phyloP scores from a whole-genome alignment of 2,888 invertebrate species.

The Eutolmus rufibarbis region DNA sequence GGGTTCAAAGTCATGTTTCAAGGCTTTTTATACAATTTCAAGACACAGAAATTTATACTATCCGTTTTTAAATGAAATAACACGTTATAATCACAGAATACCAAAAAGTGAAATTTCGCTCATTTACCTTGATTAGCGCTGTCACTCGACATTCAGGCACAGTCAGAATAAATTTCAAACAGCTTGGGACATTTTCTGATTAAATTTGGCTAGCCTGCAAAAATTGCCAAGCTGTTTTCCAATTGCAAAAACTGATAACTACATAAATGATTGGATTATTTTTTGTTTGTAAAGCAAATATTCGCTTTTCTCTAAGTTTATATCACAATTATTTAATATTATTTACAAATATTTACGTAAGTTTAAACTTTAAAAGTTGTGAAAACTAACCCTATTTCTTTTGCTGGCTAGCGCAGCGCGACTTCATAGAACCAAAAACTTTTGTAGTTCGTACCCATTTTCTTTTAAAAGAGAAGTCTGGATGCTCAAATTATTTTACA shows the following conservation, averaged over 20 bases:
- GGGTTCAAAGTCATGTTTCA: conserved; percentile 82
- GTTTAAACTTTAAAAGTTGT: too few species aligned
- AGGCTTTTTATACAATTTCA: background rate
- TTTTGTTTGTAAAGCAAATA: background rate
- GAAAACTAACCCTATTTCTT: too few species aligned
- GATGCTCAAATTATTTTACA: too few species aligned
- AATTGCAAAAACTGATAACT: background rate
- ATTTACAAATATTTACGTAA: too few species aligned
- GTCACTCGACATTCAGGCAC: background rate
- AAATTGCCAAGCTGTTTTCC: background rate
- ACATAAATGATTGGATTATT: background rate
- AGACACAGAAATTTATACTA: background rate
- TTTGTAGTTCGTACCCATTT: too few species aligned
- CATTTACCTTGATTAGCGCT: conserved; percentile 3
- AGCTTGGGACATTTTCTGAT: background rate
- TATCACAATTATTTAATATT: too few species aligned
- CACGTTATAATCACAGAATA: background rate
- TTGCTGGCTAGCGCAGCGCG: too few species aligned
- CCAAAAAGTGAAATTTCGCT: background rate
- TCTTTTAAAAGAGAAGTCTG: too few species aligned
- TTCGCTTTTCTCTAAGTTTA: background rate
- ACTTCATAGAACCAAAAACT: too few species aligned
- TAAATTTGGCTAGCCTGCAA: background rate
- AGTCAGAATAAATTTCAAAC: background rate
- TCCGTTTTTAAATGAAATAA: background rate